Evolutionary conservation across 2,113 vertebrate species (phyloP).

Genomic region (Diphyllodes magnificus): DNA sequence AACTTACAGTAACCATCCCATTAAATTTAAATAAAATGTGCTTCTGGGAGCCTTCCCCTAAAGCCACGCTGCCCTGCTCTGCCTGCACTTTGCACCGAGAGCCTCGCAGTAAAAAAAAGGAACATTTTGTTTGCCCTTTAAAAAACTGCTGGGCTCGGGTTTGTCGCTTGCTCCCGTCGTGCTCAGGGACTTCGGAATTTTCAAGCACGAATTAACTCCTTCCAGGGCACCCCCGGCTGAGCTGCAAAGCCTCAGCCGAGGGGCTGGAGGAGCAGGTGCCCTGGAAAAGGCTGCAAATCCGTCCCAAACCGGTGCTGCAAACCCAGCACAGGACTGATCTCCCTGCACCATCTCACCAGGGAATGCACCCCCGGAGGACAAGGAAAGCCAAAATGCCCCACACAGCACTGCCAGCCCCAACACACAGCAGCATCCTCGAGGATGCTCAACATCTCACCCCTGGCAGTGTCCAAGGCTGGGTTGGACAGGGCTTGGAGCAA

Average conservation of each 20-base stretch:
- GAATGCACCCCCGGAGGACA: fast-evolving
- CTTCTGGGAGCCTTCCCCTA: constrained; percentile 68
- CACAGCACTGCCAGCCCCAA: fast-evolving
- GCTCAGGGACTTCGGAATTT: not conserved
- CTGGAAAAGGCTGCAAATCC: not conserved
- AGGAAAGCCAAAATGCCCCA: not conserved
- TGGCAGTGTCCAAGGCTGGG: fast-evolving
- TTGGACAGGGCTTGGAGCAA: fast-evolving
- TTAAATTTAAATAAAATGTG: constrained; percentile 67
- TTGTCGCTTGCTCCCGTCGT: not conserved
- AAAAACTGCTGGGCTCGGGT: not conserved
- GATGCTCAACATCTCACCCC: not conserved
- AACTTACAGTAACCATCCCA: constrained; percentile 66
- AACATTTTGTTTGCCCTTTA: constrained; percentile 53
- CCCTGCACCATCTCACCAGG: not conserved
- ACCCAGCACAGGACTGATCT: not conserved
- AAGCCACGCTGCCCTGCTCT: constrained; percentile 29
- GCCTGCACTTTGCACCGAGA: not conserved
- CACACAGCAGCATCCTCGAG: fast-evolving
- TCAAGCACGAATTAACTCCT: not conserved
- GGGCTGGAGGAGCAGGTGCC: not conserved
- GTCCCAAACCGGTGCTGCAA: not conserved
- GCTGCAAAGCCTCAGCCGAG: not conserved
- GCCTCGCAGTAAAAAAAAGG: constrained; percentile 19
- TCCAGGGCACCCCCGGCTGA: not conserved